These are phyloP conservation scores for Bombus polaris DNA, from an alignment of 1,140 invertebrate species.

Conservation along the genomic window DNA sequence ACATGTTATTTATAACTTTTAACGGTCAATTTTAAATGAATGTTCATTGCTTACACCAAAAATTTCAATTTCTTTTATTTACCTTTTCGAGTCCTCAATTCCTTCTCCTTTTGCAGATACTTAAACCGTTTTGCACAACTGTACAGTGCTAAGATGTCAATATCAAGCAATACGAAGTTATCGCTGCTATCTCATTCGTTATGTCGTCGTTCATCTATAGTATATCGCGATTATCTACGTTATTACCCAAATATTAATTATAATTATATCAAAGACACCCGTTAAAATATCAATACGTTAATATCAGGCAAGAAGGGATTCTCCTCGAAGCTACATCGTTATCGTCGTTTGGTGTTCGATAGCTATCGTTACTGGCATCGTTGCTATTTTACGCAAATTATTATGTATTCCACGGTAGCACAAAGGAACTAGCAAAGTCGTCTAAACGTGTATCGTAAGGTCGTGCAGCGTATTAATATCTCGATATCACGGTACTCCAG, in stretches of 20 bases:
- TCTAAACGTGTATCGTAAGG: not conserved
- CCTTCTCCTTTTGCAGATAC: not conserved
- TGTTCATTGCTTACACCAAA: not conserved
- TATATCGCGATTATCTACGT: too few species aligned
- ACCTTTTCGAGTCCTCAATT: not conserved
- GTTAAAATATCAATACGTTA: not conserved
- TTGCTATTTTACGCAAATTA: not conserved
- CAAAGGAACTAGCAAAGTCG: not conserved
- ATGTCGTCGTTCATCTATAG: too few species aligned
- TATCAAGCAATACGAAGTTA: too few species aligned
- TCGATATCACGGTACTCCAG: constrained; percentile 4
- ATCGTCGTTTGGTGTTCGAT: not conserved
- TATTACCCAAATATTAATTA: too few species aligned
- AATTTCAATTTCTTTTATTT: not conserved
- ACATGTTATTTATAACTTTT: too few species aligned
- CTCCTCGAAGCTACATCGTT: not conserved
- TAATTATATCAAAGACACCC: too few species aligned
- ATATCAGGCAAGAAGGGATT: not conserved
- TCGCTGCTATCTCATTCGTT: too few species aligned
- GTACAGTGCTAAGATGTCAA: too few species aligned
- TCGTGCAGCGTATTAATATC: not conserved
- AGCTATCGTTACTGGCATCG: not conserved
- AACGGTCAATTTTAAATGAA: too few species aligned
- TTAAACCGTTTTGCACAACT: too few species aligned
- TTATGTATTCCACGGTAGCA: not conserved